Conservation (phyloP, 2,113 vertebrate genomes). For the Calyptommatus sinebrachiatus region DNA sequence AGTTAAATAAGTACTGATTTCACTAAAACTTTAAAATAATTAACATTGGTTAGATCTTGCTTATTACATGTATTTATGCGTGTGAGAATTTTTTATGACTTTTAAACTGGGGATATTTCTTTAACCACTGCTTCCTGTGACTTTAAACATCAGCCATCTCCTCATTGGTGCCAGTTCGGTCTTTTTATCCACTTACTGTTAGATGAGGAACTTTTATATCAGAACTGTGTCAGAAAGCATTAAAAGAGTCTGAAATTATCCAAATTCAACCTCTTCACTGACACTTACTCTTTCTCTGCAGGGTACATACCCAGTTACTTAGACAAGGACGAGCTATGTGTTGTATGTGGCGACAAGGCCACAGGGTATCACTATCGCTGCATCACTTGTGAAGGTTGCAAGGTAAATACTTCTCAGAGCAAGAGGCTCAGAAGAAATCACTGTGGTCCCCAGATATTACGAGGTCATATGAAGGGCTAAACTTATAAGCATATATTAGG, state of each 20-base stretch:
- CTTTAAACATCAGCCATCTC: background rate
- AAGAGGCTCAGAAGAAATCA: conserved; percentile 29
- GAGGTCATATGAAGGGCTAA: background rate
- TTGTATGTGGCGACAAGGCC: conserved; percentile 97
- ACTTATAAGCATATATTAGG: background rate
- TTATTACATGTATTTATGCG: background rate
- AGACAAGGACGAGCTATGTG: conserved; percentile 98
- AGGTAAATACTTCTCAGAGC: conserved; percentile 76
- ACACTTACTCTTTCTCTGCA: conserved; percentile 61
- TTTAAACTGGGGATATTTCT: background rate
- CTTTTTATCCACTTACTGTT: background rate
- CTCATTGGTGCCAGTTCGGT: background rate
- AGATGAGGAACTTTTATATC: background rate
- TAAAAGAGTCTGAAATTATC: background rate
- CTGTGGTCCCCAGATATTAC: background rate
- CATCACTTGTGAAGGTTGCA: conserved; percentile 98
- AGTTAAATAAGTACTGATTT: background rate
- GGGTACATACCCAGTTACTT: conserved; percentile 99
- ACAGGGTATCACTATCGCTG: conserved; percentile 98
- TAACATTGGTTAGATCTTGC: background rate
- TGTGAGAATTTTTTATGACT: no score
- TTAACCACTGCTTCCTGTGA: background rate
- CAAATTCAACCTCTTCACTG: background rate
- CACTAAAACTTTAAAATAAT: background rate
- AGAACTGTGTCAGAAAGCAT: background rate